Base-by-base conservation (phyloP, 30 jellyfish, hydroid and myxozoan genomes). In the Cassiopea andromeda region DNA sequence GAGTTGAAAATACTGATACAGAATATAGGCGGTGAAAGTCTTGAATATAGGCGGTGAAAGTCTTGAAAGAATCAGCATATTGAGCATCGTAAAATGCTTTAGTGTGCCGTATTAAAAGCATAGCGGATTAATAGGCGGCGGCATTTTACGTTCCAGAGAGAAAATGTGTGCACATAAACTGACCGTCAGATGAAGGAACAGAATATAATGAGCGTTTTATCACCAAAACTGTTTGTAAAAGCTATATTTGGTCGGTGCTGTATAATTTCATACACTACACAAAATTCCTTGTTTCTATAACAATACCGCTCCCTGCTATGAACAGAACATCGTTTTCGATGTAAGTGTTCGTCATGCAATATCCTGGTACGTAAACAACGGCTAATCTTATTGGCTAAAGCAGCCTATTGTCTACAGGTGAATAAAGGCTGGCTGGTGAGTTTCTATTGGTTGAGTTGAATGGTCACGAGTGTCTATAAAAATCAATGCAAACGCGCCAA, bases 341-440 rank as follows among this genome's bases (percentile, higher is more conserved):
- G 38, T 58, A 54, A 70, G 57, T 44, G 59, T 64, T 60, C 83
- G 93, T 74, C 93, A 86, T 86, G 93, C 93, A 86, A 86, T 77
- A 47, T 77, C 38, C 38, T 27, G 38, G 38, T 27, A 27, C 38
- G 38, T n/a, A 69, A 12, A 54, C 58, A 48, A 61, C 75, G 89
- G 93, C 76, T 75, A 85, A 73, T 73, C 93, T 77, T 61, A 68
- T 18, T 27, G 38, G 38, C 60, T 19, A 86, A 75, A 86, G 76
- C 88, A 86, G 75, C 87, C 81, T 49, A 58, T 73, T 73, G 69
- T 80, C 80, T 49, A 82, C 71, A 46, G n/a, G 14, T 69, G 44
- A 8, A 15, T 13, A n/a, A 60, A 59, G 38, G 38, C 38, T 27
- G 38, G 38, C 38, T 27, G 38, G 38, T 27, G 38, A 27, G 38